These are phyloP conservation scores for Nomada lathburiana DNA, from an alignment of 2,888 invertebrate species.

Conservation along the genomic window DNA sequence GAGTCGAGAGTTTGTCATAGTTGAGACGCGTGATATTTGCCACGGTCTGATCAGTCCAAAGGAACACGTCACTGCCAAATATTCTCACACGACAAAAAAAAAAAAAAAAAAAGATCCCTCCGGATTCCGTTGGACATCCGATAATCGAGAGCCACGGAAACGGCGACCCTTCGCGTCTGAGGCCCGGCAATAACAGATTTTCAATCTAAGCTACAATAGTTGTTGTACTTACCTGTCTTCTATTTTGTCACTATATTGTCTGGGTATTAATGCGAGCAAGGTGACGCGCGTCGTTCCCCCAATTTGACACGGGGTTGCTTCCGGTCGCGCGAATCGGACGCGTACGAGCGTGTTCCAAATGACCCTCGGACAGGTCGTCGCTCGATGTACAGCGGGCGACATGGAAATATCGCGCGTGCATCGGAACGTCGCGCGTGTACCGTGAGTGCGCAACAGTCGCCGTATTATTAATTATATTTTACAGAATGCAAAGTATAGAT, in stretches of 20 bases:
- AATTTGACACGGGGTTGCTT: neutral
- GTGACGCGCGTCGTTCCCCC: conserved; percentile 64
- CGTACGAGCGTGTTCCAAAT: neutral
- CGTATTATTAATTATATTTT: conserved; percentile 81
- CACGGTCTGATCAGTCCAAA: conserved; percentile 29
- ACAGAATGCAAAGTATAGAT: conserved; percentile 80
- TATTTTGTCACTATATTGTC: conserved; percentile 77
- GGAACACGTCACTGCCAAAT: conserved; percentile 68
- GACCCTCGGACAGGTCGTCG: neutral
- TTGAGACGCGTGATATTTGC: conserved; percentile 28
- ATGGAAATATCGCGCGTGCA: neutral
- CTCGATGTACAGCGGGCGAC: too few relatives aligned
- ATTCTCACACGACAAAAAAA: conserved; percentile 18
- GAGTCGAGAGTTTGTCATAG: neutral
- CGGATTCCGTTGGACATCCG: neutral
- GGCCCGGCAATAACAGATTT: conserved; percentile 80
- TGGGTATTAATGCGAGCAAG: conserved; percentile 68
- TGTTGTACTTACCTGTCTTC: conserved; percentile 83
- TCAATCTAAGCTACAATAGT: conserved; percentile 84
- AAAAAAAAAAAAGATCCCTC: conserved; percentile 39
- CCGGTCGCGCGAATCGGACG: conserved; percentile 12
- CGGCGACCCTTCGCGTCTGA: conserved; percentile 72
- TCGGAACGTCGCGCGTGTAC: conserved; percentile 56
- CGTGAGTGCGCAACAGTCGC: conserved; percentile 71
- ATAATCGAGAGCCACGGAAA: neutral